Evolutionary conservation across 2,888 invertebrate genomes (phyloP).

Genomic region (Drosophila meridionalis): DNA sequence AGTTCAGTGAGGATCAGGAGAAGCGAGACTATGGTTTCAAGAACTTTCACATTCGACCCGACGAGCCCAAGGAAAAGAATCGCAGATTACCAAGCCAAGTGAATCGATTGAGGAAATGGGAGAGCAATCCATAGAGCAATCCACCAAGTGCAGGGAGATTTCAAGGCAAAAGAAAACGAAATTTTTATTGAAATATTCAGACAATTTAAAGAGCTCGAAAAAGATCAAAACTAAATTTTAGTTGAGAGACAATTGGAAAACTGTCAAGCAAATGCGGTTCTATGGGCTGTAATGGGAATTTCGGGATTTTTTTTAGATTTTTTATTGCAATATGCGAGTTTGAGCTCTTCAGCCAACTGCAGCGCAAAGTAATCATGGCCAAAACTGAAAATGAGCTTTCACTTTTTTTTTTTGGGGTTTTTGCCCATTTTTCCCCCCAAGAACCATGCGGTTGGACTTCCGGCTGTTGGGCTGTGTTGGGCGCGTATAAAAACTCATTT

Average conservation of each 20-base stretch:
- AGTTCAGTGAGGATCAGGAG: constrained; percentile 85
- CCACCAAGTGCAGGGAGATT: too few relatives aligned
- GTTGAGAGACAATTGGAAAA: not conserved
- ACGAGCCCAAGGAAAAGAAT: constrained; percentile 11
- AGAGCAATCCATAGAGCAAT: not conserved
- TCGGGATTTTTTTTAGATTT: too few relatives aligned
- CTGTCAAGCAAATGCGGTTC: not conserved
- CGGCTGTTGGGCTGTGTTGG: constrained; percentile 2
- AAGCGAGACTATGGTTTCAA: constrained; percentile 46
- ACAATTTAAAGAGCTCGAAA: not conserved
- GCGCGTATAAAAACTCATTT: constrained; percentile 74
- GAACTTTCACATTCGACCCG: constrained; percentile 61
- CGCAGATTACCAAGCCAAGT: not conserved
- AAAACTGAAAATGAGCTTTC: constrained; percentile 33
- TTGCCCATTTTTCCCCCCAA: not conserved
- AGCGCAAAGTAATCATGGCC: constrained; percentile 3
- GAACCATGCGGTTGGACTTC: constrained; percentile 3
- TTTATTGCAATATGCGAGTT: not conserved
- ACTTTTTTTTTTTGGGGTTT: constrained; percentile 18
- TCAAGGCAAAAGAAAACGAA: too few relatives aligned
- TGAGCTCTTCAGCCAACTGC: not conserved
- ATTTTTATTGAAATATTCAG: too few relatives aligned
- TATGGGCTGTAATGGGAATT: not conserved
- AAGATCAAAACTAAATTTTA: not conserved
- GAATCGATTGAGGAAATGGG: not conserved